These are phyloP conservation scores for Proctacanthus coquilletti DNA, from an alignment of 1,140 invertebrate species.

Conservation along the genomic window DNA sequence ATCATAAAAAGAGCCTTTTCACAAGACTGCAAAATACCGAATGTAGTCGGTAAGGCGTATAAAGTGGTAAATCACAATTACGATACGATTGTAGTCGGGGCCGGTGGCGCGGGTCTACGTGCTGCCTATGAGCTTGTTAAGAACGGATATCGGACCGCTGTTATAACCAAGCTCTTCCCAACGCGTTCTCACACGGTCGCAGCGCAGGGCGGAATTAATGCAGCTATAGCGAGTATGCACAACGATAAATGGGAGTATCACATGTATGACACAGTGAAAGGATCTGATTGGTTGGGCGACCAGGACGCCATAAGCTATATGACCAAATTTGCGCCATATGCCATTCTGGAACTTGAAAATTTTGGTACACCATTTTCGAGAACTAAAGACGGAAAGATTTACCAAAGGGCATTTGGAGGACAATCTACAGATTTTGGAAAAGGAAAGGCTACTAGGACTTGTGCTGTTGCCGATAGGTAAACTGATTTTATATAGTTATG, in stretches of 20 bases:
- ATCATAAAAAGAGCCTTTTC: too few species aligned
- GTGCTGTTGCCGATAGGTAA: constrained; percentile 24
- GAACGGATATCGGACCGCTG: constrained; percentile 79
- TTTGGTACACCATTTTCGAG: constrained; percentile 50
- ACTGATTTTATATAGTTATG: too few species aligned
- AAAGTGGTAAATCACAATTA: constrained; percentile 83
- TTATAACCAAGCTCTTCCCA: constrained; percentile 88
- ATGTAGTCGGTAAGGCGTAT: too few species aligned
- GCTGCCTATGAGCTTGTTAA: constrained; percentile 83
- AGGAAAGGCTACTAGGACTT: constrained; percentile 64
- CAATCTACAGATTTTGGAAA: constrained; percentile 76
- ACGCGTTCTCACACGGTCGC: constrained; percentile 85
- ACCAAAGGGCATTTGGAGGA: constrained; percentile 83
- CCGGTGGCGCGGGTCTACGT: constrained; percentile 79
- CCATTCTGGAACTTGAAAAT: constrained; percentile 83
- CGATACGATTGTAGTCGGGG: constrained; percentile 87
- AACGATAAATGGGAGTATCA: constrained; percentile 85
- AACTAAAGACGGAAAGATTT: constrained; percentile 52
- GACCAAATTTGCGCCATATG: constrained; percentile 76
- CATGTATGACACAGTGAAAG: constrained; percentile 90
- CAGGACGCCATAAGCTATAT: constrained; percentile 93
- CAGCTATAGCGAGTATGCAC: constrained; percentile 57
- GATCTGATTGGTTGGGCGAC: constrained; percentile 91
- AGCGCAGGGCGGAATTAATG: constrained; percentile 87
- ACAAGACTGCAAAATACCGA: too few species aligned